These are phyloP conservation scores for Neomonachus schauinslandi DNA, from an alignment of 2,113 vertebrate genomes.

Conservation along the genomic window DNA sequence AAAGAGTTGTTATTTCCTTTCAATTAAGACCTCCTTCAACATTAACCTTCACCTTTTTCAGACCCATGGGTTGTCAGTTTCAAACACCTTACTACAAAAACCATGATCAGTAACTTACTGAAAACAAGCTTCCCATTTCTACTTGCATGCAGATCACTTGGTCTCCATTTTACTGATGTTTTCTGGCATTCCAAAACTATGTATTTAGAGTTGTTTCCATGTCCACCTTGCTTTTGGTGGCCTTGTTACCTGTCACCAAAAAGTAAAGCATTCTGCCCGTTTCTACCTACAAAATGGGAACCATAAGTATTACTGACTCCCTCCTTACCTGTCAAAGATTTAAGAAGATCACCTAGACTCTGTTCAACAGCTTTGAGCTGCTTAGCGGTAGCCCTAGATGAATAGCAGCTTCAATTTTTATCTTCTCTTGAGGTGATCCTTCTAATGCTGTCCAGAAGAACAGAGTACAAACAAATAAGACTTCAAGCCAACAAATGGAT, in stretches of 20 bases:
- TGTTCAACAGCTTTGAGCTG: slow-evolving; percentile 72
- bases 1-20: not conserved
- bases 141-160: not conserved
- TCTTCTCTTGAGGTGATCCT: slow-evolving; percentile 72
- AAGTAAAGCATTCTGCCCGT: slow-evolving; percentile 22
- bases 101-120: not conserved
- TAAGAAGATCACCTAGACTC: slow-evolving; percentile 72
- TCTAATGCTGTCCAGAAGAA: slow-evolving; percentile 77
- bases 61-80: not conserved
- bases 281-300: slow-evolving; percentile 80
- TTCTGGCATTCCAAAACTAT: not conserved
- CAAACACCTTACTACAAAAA: not conserved
- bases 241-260: not conserved
- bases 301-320: slow-evolving; percentile 72
- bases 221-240: not conserved
- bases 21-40: not conserved
- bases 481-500: slow-evolving; percentile 37
- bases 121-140: slow-evolving; percentile 27
- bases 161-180: not conserved
- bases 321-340: slow-evolving; percentile 73
- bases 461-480: slow-evolving; percentile 68
- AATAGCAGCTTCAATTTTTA: slow-evolving; percentile 70
- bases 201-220: not conserved
- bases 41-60: not conserved
- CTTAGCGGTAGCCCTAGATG: slow-evolving; percentile 71